Base-by-base conservation (phyloP, 2,113 vertebrate genomes). In the Blennius ocellaris region DNA sequence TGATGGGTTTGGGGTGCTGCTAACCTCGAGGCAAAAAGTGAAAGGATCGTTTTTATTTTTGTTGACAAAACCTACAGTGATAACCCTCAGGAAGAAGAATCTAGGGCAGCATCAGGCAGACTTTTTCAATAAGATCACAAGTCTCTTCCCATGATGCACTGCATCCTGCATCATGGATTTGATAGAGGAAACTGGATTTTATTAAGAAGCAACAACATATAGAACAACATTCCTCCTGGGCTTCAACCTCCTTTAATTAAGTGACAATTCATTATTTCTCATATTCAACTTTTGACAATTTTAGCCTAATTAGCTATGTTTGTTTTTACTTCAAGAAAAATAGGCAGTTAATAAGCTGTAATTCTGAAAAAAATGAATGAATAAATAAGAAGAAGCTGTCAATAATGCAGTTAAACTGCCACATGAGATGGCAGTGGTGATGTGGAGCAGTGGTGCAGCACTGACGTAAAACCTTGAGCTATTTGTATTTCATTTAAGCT, bases 21-120 rank as follows among this genome's bases (percentile, higher is more conserved):
- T 48, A 54, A 69, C 73, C 55, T 53, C 5, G 14, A 66, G 70
- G 60, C 53, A 21, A 48, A 36, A 30, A 6, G 21, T 43, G 49
- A 41, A 66, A 45, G 16, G 63, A 11, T 39, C 55, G 48, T 60
- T 51, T 57, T 61, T 30, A 2, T 30, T 30, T 30, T 30, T 73
- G 76, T 69, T 69, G 41, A 73, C 64, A 49, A 73, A 80, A 76
- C 62, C 21, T 49, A 8, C 43, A 68, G 64, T 37, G 5, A 62
- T 6, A 60, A 63, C 55, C 56, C 54, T 1, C 6, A 44, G 62
- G 58, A 61, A 14, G 41, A 30, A 0, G 44, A 84, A 77, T 84
- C 72, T 62, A 50, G 72, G 72, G 41, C 58, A 73, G 43, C 38
- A 78, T 67, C 63, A 52, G 21, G 56, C 47, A 30, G 37, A 12